A percentile compares a stretch with the other conserved stretches of the same genome.
phyloP scores from a whole-genome alignment of 30 jellyfish, hydroid and myxozoan genomes.

The Morbakka virulenta region DNA sequence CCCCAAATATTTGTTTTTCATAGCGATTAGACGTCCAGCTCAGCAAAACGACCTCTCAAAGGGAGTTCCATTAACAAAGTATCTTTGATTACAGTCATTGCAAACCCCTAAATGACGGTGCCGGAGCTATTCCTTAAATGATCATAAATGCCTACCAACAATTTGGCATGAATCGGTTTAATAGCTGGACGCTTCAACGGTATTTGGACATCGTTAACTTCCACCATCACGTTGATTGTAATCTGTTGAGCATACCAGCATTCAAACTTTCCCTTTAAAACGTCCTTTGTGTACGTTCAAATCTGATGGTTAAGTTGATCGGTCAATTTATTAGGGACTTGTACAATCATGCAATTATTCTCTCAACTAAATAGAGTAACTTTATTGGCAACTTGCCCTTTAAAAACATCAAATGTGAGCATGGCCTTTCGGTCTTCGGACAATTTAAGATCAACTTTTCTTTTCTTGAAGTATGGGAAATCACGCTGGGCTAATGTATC shows the following conservation, averaged over 20 bases:
- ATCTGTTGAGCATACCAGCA: conserved; percentile 32
- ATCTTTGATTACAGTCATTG: conserved; percentile 34
- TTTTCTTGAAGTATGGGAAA: conserved; percentile 6
- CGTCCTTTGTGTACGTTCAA: conserved; percentile 14
- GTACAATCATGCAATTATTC: conserved; percentile 16
- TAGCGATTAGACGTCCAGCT: too few species aligned
- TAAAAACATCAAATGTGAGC: conserved; percentile 43
- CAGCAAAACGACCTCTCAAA: conserved; percentile 35
- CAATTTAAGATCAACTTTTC: not conserved
- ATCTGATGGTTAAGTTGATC: conserved; percentile 35
- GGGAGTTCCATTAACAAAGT: conserved; percentile 12
- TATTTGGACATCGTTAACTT: conserved; percentile 41
- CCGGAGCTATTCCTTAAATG: conserved; percentile 23
- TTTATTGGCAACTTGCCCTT: conserved; percentile 11
- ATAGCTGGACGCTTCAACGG: conserved; percentile 37
- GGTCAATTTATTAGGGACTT: conserved; percentile 42
- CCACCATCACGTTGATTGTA: conserved; percentile 19
- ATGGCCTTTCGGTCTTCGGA: conserved; percentile 25
- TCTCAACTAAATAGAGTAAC: conserved; percentile 12
- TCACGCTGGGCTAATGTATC: not conserved
- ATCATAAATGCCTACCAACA: conserved; percentile 48
- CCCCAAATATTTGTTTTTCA: too few species aligned
- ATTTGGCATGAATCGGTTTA: conserved; percentile 47
- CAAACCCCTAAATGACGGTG: conserved; percentile 14
- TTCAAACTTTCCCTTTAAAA: conserved; percentile 25